Evolutionary conservation across 2,888 invertebrate species (phyloP), one percentile per base, ranked within the genome.

Genomic region (Synergus japonicus): DNA sequence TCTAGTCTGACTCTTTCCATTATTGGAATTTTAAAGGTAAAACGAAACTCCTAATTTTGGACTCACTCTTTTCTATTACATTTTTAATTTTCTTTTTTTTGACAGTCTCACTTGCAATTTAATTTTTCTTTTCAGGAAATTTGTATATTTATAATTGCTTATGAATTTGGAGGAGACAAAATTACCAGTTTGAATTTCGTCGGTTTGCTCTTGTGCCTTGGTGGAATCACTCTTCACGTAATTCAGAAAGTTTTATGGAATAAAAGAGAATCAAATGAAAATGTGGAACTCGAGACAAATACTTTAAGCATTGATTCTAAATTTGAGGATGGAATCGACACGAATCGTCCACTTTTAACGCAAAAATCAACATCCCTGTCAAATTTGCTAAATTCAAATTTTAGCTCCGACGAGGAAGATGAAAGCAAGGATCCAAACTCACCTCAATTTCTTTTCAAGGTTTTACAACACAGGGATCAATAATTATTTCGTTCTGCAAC

Each of bases 1-100:
- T 99, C 99, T 87, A 98, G 99, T 94, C 95, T 99, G 78, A 99
- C 99, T 0, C 93, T 99, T 65, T 97, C 98, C 37, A 96, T 99
- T 86, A 96, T 98, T 67, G 98, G 99, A 80, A 98, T 99, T 90
- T 96, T 98, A 90, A 99, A 99, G 96, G 98, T 98, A 81, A 64
- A 15, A 58, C 66, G n/a, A 63, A 58, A 29, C 46, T 15, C 60
- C 13, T 18, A 64, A 63, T 69, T 83, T 60, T 80, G 37, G 66
- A 73, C 78, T 44, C 15, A 76, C 54, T 79, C 41, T 76, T 83
- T 77, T 67, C 67, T 41, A 46, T 78, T 76, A 66, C 12, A 18
- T 49, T 65, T 54, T 46, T n/a, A 8, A 76, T 66, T 37, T 76
- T 18, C n/a, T 76, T 76, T 54, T 44, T 4, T 4, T 37, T 5